Evolutionary conservation across 2,113 vertebrate genomes (phyloP).

Genomic region (Poeciliopsis retropinna): DNA sequence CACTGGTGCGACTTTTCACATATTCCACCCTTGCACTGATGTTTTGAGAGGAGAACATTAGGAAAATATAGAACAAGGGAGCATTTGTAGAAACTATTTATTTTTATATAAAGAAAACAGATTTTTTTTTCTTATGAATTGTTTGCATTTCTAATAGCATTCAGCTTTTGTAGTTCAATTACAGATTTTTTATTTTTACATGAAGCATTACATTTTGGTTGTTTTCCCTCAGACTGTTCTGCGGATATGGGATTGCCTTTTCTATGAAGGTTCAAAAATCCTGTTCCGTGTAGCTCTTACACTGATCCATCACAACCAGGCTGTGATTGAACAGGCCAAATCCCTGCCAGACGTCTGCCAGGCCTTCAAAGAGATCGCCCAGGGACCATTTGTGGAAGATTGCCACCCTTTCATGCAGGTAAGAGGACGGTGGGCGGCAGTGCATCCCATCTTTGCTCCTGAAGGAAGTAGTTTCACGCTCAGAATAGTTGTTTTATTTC

Average conservation of each 20-base stretch:
- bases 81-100: too few species aligned
- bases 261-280: slow-evolving; percentile 97
- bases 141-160: too few species aligned
- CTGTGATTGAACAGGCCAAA: slow-evolving; percentile 83
- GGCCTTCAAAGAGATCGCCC: slow-evolving; percentile 89
- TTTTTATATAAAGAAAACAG: too few species aligned
- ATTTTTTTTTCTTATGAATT: too few species aligned
- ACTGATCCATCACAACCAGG: slow-evolving; percentile 89
- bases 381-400: slow-evolving; percentile 85
- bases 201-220: neutral
- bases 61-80: too few species aligned
- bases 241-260: slow-evolving; percentile 96
- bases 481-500: neutral
- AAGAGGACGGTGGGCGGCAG: neutral
- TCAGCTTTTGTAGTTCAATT: neutral
- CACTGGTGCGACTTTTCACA: neutral
- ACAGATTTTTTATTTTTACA: neutral
- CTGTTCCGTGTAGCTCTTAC: slow-evolving; percentile 95
- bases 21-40: neutral
- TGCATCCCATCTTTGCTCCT: too few species aligned
- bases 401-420: slow-evolving; percentile 96
- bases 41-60: too few species aligned
- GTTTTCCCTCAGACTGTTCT: slow-evolving; percentile 87
- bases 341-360: slow-evolving; percentile 91
- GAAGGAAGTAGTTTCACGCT: neutral